Evolutionary conservation across 2,888 invertebrate genomes (phyloP).

Genomic region (Orchesella flavescens): DNA sequence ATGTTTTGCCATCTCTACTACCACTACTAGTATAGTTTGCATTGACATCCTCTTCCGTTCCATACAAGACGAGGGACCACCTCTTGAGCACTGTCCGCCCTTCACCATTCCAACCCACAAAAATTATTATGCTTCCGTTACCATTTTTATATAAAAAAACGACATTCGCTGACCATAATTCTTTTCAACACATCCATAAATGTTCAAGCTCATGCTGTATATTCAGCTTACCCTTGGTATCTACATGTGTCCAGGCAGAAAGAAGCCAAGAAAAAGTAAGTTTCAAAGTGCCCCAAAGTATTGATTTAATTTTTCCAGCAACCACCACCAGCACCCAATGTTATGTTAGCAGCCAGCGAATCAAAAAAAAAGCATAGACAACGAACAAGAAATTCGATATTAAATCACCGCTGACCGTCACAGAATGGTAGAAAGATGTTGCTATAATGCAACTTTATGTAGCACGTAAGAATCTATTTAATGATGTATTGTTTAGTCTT

Average conservation of each 20-base stretch:
- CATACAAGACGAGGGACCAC: slow-evolving; percentile 95
- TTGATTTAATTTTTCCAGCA: slow-evolving; percentile 31
- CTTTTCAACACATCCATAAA: no score
- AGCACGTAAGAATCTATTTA: not conserved
- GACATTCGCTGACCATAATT: no score
- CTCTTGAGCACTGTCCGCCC: slow-evolving; percentile 92
- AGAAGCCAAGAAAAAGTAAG: not conserved
- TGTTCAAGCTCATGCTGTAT: no score
- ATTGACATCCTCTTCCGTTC: slow-evolving; percentile 80
- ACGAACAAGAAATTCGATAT: slow-evolving; percentile 16
- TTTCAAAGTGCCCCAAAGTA: not conserved
- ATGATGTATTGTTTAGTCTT: no score
- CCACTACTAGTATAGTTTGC: slow-evolving; percentile 43
- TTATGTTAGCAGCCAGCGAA: slow-evolving; percentile 27
- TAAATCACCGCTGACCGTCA: slow-evolving; percentile 20
- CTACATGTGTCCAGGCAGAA: slow-evolving; percentile 30
- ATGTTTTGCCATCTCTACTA: slow-evolving; percentile 5
- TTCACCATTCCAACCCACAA: slow-evolving; percentile 73
- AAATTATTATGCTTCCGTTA: slow-evolving; percentile 1
- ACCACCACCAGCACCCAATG: slow-evolving; percentile 30
- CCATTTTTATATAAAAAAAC: no score
- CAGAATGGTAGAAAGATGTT: not conserved
- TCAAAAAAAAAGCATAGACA: slow-evolving; percentile 34
- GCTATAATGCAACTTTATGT: slow-evolving; percentile 33
- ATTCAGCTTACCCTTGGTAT: slow-evolving; percentile 58